These are phyloP conservation scores for Ecliptopera silaceata DNA, from an alignment of 2,888 invertebrate genomes.

Conservation along the genomic window DNA sequence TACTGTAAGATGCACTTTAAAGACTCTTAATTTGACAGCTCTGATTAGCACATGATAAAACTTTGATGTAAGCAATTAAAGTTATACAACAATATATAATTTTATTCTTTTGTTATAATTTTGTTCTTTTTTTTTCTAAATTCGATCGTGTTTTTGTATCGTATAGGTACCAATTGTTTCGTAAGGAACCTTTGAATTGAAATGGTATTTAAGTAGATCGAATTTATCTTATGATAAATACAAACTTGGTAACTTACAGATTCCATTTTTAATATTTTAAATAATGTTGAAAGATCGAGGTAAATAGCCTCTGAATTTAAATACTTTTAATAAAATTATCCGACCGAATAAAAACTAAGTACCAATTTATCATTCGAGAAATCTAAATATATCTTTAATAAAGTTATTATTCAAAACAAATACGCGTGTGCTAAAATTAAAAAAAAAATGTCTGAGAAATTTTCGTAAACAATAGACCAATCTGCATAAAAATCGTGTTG, in stretches of 20 bases:
- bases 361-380: neutral
- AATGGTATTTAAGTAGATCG: too few species aligned
- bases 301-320: too few species aligned
- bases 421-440: constrained; percentile 3
- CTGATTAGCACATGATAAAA: neutral
- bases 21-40: constrained; percentile 2
- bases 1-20: constrained; percentile 5
- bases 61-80: neutral
- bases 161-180: too few species aligned
- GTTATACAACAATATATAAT: neutral
- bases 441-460: constrained; percentile 5
- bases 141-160: too few species aligned
- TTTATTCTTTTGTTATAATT: too few species aligned
- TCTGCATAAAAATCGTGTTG: constrained; percentile 10
- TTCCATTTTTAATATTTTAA: neutral
- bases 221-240: too few species aligned
- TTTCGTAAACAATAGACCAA: constrained; percentile 11
- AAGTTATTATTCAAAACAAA: constrained; percentile 6
- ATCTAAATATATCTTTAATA: neutral
- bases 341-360: neutral
- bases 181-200: too few species aligned
- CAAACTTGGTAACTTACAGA: too few species aligned
- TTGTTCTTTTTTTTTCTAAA: too few species aligned
- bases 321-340: too few species aligned
- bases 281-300: neutral